Evolutionary conservation across 2,113 vertebrate species (phyloP).

Genomic region (Octodon degus): DNA sequence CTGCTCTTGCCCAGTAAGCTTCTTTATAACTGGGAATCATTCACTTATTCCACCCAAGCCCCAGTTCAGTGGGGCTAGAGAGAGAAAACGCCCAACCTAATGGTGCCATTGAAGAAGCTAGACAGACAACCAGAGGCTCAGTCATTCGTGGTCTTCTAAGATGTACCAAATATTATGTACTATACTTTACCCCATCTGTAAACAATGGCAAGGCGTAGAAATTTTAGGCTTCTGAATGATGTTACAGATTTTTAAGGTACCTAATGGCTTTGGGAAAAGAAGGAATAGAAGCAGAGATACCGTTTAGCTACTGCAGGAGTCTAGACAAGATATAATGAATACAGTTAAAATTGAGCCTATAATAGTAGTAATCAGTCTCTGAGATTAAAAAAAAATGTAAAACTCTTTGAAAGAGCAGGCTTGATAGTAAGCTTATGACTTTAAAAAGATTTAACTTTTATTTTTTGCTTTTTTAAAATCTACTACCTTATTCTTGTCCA

Average conservation of each 20-base stretch:
- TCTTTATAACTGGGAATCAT: not conserved
- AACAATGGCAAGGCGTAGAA: not conserved
- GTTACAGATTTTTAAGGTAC: not conserved
- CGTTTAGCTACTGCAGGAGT: not conserved
- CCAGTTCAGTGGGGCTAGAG: not conserved
- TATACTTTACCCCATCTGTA: not conserved
- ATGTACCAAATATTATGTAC: not conserved
- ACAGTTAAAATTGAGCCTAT: not conserved
- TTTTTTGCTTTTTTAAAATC: not conserved
- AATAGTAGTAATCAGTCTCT: not conserved
- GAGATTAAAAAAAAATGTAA: not conserved
- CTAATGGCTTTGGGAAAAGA: not conserved
- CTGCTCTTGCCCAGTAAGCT: not conserved
- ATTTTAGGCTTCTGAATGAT: not conserved
- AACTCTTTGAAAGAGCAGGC: not conserved
- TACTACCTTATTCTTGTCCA: constrained; percentile 15
- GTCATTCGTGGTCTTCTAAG: not conserved
- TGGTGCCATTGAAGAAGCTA: not conserved
- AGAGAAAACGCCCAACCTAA: not conserved
- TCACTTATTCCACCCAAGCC: not conserved
- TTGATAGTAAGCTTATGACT: not conserved
- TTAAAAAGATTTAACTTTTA: not conserved
- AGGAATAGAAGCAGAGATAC: not conserved
- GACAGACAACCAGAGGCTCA: not conserved
- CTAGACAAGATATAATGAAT: not conserved